Evolutionary conservation across 2,113 vertebrate genomes (phyloP).

Genomic region (Cepphus grylle): DNA sequence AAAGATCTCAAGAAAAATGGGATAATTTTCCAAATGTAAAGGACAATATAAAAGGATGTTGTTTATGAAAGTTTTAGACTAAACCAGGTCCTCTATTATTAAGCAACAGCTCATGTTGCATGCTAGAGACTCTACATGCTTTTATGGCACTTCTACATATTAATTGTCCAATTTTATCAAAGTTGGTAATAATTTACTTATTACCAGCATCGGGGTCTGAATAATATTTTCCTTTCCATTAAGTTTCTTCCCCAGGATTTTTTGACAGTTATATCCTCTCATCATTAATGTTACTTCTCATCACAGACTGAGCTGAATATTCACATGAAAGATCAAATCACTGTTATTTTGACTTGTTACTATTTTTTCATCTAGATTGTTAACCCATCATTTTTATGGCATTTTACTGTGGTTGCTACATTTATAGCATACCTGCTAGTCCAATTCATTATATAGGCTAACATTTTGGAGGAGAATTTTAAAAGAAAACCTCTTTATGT

Average conservation of each 20-base stretch:
- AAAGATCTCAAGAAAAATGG: conserved; percentile 63
- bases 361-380: conserved; percentile 62
- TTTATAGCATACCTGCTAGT: conserved; percentile 41
- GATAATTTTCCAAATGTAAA: conserved; percentile 68
- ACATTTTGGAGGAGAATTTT: not conserved
- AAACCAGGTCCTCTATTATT: conserved; percentile 62
- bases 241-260: conserved; percentile 34
- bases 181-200: conserved; percentile 68
- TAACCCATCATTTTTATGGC: conserved; percentile 67
- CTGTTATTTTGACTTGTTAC: conserved; percentile 64
- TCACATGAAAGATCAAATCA: conserved; percentile 67
- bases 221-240: conserved; percentile 71
- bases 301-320: conserved; percentile 58
- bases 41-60: conserved; percentile 55
- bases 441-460: conserved; percentile 2
- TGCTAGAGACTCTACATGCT: conserved; percentile 5
- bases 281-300: conserved; percentile 58
- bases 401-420: conserved; percentile 50
- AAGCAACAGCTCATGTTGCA: conserved; percentile 51
- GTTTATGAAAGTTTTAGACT: conserved; percentile 56
- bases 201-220: conserved; percentile 43
- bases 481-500: not conserved
- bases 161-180: conserved; percentile 69
- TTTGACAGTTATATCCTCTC: conserved; percentile 35
- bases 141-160: conserved; percentile 36